These are phyloP conservation scores for Poecile montanus DNA, from an alignment of 2,797 vertebrate genomes.

Conservation along the genomic window DNA sequence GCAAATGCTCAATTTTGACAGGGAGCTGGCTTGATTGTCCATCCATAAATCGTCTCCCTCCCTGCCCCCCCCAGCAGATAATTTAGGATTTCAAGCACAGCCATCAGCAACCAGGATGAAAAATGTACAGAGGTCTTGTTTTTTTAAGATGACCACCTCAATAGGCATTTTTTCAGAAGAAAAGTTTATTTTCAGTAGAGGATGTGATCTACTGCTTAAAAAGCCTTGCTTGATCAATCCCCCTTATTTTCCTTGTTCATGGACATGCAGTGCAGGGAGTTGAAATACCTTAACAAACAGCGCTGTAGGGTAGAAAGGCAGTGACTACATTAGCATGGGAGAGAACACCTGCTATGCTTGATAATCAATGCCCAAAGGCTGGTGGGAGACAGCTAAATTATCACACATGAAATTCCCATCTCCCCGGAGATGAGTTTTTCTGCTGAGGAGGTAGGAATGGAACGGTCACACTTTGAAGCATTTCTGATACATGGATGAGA, in stretches of 20 bases:
- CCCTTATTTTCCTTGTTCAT: neutral
- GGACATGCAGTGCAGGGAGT: neutral
- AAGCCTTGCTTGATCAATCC: neutral
- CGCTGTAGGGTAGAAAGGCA: neutral
- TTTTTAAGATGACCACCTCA: neutral
- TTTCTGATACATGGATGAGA: neutral
- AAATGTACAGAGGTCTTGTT: neutral
- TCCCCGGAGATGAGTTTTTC: slow-evolving; percentile 2
- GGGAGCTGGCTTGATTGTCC: neutral
- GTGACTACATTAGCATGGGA: neutral
- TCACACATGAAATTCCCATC: neutral
- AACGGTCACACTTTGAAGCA: neutral
- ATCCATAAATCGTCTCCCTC: fast-evolving
- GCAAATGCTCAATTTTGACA: neutral
- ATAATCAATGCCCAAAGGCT: neutral
- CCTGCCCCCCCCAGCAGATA: fast-evolving
- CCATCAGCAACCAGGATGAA: neutral
- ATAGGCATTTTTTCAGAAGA: neutral
- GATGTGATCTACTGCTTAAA: neutral
- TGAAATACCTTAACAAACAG: neutral
- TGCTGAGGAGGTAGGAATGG: neutral
- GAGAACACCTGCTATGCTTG: neutral
- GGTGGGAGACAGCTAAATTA: neutral
- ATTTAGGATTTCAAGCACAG: neutral
- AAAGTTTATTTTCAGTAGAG: neutral